Evolutionary conservation across 2,888 invertebrate species (phyloP).

Genomic region (Agrotis segetum): DNA sequence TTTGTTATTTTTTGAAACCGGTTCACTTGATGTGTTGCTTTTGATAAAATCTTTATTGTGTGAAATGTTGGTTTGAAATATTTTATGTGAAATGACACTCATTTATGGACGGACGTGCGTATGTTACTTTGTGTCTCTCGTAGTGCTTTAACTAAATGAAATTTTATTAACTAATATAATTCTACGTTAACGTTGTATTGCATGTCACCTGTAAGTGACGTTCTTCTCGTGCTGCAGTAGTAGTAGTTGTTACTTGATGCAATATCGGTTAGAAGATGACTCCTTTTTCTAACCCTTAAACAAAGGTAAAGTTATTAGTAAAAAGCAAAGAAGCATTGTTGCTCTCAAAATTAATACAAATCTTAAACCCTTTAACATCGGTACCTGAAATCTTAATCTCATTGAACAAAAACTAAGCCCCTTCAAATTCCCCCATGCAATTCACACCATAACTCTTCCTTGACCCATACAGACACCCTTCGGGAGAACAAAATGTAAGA

Average conservation of each 20-base stretch:
- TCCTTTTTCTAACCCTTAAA: not conserved
- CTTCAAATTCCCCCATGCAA: constrained; percentile 72
- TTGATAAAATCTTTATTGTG: constrained; percentile 66
- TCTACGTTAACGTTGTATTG: not conserved
- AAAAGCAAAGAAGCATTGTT: not conserved
- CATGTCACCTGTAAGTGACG: no score
- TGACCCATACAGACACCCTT: constrained; percentile 87
- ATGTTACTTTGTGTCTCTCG: not conserved
- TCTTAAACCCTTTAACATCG: constrained; percentile 34
- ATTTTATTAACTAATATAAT: not conserved
- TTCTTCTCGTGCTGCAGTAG: not conserved
- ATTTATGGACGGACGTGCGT: constrained; percentile 14
- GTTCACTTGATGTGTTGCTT: constrained; percentile 64
- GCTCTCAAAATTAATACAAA: constrained; percentile 12
- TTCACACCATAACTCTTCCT: constrained; percentile 88
- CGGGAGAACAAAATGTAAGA: constrained; percentile 74
- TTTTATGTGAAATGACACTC: constrained; percentile 38
- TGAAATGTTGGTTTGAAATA: constrained; percentile 46
- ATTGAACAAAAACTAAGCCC: constrained; percentile 64
- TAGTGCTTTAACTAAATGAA: not conserved
- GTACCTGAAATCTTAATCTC: constrained; percentile 66
- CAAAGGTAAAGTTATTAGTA: not conserved
- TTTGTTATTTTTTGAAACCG: constrained; percentile 68
- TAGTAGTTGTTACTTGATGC: not conserved
- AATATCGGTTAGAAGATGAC: not conserved